A percentile compares a stretch with the other conserved stretches of the same genome.
These are phyloP conservation scores for Lacanobia oleracea DNA, from an alignment of 2,888 invertebrate species.

Conservation along the genomic window DNA sequence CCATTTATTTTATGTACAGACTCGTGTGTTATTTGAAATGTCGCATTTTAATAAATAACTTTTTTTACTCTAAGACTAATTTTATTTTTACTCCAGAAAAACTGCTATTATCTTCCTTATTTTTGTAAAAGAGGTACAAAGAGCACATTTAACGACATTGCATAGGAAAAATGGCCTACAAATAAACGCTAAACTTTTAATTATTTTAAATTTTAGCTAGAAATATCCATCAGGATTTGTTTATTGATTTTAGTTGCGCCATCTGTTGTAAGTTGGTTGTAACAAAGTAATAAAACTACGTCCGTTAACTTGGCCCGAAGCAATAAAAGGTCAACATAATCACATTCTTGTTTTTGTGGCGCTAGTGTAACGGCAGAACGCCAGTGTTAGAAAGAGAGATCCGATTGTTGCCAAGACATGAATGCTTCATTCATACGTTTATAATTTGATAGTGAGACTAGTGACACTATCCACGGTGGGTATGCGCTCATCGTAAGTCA, in stretches of 20 bases:
- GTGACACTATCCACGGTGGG: conserved; percentile 51
- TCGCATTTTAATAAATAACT: conserved; percentile 76
- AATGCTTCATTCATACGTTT: conserved; percentile 57
- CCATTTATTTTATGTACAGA: conserved; percentile 74
- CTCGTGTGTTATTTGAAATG: conserved; percentile 71
- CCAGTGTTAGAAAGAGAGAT: conserved; percentile 77
- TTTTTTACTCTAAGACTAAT: conserved; percentile 54
- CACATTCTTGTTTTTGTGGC: conserved; percentile 53
- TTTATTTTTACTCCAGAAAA: conserved; percentile 19
- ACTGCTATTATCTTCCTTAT: not conserved
- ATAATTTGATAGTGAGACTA: conserved; percentile 53
- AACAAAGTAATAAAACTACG: conserved; percentile 30
- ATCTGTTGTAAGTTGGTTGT: conserved; percentile 74
- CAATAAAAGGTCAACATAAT: conserved; percentile 24
- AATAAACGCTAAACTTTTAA: not conserved
- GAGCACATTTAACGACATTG: no score
- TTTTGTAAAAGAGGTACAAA: not conserved
- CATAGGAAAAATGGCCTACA: not conserved
- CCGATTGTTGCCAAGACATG: conserved; percentile 58
- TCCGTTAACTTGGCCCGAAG: conserved; percentile 57
- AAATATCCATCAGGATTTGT: not conserved
- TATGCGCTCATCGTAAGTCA: conserved; percentile 51
- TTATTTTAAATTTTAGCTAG: not conserved
- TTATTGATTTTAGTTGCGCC: conserved; percentile 71
- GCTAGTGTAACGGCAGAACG: conserved; percentile 51